These are phyloP conservation scores for Lonchura striata DNA, from an alignment of 2,113 vertebrate genomes.

Conservation along the genomic window DNA sequence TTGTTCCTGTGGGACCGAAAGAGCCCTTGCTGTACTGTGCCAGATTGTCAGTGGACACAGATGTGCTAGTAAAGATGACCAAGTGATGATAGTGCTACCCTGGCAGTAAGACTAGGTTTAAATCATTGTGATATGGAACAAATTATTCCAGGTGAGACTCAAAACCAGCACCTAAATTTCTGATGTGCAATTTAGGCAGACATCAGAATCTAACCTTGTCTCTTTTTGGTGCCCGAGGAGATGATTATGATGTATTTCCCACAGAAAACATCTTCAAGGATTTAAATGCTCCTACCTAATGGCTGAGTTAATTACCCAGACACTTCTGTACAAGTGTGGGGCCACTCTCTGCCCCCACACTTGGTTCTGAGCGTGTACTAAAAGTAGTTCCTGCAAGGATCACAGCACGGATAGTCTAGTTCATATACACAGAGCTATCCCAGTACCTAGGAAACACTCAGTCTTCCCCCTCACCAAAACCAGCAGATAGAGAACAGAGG, in stretches of 20 bases:
- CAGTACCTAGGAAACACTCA: background rate
- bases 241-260: background rate
- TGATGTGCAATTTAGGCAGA: background rate
- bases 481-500: background rate
- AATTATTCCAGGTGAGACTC: background rate
- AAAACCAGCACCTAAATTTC: background rate
- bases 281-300: background rate
- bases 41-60: background rate
- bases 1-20: background rate
- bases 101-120: background rate
- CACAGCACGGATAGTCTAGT: background rate
- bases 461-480: background rate
- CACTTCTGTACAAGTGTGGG: background rate
- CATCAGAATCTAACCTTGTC: background rate
- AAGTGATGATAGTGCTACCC: background rate
- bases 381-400: background rate
- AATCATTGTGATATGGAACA: background rate
- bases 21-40: background rate
- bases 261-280: background rate
- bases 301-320: background rate
- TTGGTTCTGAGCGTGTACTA: background rate
- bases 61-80: background rate
- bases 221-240: background rate
- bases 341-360: background rate
- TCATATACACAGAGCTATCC: background rate